Evolutionary conservation across 2,888 invertebrate genomes (phyloP).

Genomic region (Scaptomyza flava): DNA sequence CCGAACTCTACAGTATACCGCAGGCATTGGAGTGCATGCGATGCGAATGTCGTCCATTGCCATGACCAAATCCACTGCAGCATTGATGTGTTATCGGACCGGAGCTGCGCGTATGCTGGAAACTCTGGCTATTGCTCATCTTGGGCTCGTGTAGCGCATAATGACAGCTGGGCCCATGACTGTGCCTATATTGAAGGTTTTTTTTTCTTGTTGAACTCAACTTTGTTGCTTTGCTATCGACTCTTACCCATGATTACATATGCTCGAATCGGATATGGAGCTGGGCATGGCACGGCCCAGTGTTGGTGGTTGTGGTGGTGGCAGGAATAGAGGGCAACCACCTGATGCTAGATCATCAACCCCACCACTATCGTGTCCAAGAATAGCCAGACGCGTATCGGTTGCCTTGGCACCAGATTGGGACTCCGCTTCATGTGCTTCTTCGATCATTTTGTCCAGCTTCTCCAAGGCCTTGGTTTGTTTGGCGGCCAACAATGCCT

Average conservation of each 20-base stretch:
- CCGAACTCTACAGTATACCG: constrained; percentile 72
- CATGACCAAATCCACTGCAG: constrained; percentile 81
- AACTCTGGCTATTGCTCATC: constrained; percentile 83
- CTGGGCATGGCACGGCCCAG: constrained; percentile 68
- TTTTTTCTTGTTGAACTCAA: not conserved
- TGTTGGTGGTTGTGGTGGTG: constrained; percentile 69
- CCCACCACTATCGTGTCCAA: constrained; percentile 62
- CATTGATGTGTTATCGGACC: constrained; percentile 83
- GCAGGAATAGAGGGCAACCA: constrained; percentile 78
- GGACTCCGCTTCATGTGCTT: constrained; percentile 82
- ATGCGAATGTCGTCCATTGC: constrained; percentile 82
- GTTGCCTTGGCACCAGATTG: constrained; percentile 79
- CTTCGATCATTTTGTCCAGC: constrained; percentile 84
- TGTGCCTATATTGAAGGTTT: constrained; percentile 42
- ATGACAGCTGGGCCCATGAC: constrained; percentile 69
- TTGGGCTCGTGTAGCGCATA: constrained; percentile 76
- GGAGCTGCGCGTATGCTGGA: constrained; percentile 76
- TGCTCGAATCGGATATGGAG: constrained; percentile 82
- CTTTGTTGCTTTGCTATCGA: not conserved
- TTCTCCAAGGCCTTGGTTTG: constrained; percentile 84
- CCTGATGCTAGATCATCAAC: constrained; percentile 54
- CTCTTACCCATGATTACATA: constrained; percentile 82
- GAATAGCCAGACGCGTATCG: constrained; percentile 66
- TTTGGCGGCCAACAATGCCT: constrained; percentile 82
- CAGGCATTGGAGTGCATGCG: constrained; percentile 84